These are phyloP conservation scores for Paedocypris sp. DNA, from an alignment of 2,113 vertebrate species.

Conservation along the genomic window DNA sequence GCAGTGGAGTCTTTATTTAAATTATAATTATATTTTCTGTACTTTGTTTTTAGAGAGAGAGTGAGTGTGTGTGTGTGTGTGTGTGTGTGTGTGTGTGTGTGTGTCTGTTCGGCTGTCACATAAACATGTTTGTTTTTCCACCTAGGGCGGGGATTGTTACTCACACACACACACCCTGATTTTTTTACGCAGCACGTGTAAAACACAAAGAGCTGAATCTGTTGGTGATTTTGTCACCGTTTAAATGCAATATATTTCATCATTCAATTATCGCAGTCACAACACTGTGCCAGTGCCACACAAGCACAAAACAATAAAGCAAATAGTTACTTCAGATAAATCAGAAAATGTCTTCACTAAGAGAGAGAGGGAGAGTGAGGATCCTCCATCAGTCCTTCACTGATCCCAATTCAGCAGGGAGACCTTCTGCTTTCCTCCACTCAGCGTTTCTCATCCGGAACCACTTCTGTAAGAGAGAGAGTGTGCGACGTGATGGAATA, in stretches of 20 bases:
- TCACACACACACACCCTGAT: neutral
- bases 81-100: neutral
- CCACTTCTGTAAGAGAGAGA: slow-evolving; percentile 69
- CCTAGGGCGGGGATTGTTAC: slow-evolving; percentile 7
- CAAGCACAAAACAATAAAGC: too few relatives aligned
- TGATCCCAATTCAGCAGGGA: slow-evolving; percentile 75
- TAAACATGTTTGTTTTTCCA: slow-evolving; percentile 31
- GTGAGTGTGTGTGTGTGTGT: neutral
- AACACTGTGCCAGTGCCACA: too few relatives aligned
- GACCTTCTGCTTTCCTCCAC: slow-evolving; percentile 82
- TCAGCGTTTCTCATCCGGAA: slow-evolving; percentile 76
- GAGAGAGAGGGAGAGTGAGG: neutral
- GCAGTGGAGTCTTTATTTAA: too few relatives aligned
- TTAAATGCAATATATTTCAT: too few relatives aligned
- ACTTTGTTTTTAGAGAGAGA: too few relatives aligned
- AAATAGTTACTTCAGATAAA: too few relatives aligned
- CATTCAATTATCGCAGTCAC: too few relatives aligned
- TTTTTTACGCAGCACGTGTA: neutral
- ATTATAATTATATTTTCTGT: too few relatives aligned
- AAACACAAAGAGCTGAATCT: too few relatives aligned
- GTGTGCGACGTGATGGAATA: neutral
- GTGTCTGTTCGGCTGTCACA: slow-evolving; percentile 10
- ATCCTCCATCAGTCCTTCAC: slow-evolving; percentile 71
- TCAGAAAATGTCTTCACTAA: neutral
- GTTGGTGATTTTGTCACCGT: too few relatives aligned